Evolutionary conservation across 2,113 vertebrate genomes (phyloP).

Genomic region (Pseudopipra pipra): DNA sequence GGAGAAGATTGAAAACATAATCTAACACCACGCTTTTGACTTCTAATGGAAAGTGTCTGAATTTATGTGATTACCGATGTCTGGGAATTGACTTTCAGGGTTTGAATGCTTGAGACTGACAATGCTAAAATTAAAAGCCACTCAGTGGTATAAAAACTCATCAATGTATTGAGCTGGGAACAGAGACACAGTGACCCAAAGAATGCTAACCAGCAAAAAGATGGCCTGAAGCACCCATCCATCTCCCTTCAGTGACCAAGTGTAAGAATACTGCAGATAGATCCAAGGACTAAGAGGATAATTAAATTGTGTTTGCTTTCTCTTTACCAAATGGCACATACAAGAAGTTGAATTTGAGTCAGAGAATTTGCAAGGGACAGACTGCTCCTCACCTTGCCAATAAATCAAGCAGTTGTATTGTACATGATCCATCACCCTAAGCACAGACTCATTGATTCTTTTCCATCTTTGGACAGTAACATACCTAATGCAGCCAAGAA

Average conservation of each 20-base stretch:
- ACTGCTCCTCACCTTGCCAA: conserved; percentile 19
- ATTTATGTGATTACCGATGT: neutral
- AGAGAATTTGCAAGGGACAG: neutral
- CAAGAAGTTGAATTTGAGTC: neutral
- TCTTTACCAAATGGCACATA: neutral
- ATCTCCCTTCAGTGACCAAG: neutral
- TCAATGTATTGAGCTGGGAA: neutral
- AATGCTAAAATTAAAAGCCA: neutral
- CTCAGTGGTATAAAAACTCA: neutral
- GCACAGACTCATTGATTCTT: neutral
- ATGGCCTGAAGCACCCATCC: neutral
- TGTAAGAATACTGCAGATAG: neutral
- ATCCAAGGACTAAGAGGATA: conserved; percentile 2
- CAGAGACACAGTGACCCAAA: neutral
- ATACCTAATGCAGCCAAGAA: neutral
- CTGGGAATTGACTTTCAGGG: neutral
- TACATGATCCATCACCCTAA: neutral
- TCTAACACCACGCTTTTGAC: neutral
- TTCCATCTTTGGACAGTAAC: neutral
- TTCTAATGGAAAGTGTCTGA: neutral
- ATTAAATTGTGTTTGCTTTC: conserved; percentile 5
- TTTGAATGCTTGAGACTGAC: neutral
- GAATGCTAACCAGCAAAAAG: neutral
- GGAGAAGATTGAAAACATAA: neutral
- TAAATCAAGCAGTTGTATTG: neutral